Evolutionary conservation across 2,888 invertebrate species (phyloP).

Genomic region (Uloborus plumipes): DNA sequence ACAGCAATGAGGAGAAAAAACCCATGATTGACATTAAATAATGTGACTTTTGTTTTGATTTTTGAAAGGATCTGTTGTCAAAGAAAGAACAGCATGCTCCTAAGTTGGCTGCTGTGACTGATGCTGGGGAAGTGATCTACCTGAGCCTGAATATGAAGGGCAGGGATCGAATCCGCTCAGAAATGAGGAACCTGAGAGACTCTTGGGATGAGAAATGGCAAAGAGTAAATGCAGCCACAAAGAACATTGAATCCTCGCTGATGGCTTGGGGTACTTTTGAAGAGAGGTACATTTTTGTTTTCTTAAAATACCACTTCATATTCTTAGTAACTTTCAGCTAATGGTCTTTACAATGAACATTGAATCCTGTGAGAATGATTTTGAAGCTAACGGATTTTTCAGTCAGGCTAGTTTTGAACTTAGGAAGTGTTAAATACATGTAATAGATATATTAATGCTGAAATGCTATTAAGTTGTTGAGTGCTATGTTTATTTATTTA

Average conservation of each 20-base stretch:
- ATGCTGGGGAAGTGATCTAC: slow-evolving; percentile 89
- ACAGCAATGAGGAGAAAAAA: neutral
- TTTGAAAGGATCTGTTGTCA: slow-evolving; percentile 44
- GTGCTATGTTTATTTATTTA: too few species aligned
- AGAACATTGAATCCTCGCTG: slow-evolving; percentile 88
- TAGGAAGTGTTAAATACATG: too few species aligned
- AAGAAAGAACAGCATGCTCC: slow-evolving; percentile 57
- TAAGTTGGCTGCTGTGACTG: slow-evolving; percentile 69
- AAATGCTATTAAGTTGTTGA: too few species aligned
- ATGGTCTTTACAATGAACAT: too few species aligned
- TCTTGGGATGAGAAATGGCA: slow-evolving; percentile 87
- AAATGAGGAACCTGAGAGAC: slow-evolving; percentile 84
- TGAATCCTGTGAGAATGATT: too few species aligned
- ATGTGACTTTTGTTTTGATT: neutral
- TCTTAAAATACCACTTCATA: too few species aligned
- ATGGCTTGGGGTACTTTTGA: slow-evolving; percentile 94
- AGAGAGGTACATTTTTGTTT: slow-evolving; percentile 74
- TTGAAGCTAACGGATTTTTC: too few species aligned
- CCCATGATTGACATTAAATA: neutral
- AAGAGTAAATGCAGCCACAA: slow-evolving; percentile 85
- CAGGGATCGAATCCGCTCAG: slow-evolving; percentile 85
- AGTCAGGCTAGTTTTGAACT: too few species aligned
- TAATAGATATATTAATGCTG: too few species aligned
- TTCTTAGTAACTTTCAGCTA: too few species aligned
- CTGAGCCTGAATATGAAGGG: slow-evolving; percentile 89